phyloP scores from a whole-genome alignment of 2,797 vertebrate species.

The Dallia pectoralis region DNA sequence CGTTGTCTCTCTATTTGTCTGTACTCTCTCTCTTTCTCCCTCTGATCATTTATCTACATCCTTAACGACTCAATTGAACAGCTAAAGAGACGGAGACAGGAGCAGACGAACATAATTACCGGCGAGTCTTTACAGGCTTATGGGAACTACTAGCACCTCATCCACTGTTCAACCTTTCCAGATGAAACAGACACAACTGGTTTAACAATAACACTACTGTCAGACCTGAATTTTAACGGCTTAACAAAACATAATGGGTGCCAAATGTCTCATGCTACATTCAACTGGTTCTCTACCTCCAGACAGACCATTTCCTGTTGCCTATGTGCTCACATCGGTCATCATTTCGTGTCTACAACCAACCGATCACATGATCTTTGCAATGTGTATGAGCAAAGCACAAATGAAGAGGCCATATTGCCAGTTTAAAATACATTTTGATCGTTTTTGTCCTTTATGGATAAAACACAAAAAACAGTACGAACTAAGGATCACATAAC shows the following conservation, averaged over 20 bases:
- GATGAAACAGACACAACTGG: conserved; percentile 13
- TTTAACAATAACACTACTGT: conserved; percentile 10
- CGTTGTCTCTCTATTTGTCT: background rate
- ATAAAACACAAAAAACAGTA: background rate
- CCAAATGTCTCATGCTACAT: background rate
- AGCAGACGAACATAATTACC: conserved; percentile 4
- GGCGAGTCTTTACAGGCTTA: background rate
- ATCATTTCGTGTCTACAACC: background rate
- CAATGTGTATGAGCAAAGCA: conserved; percentile 21
- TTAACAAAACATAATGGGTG: background rate
- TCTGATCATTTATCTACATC: conserved; percentile 2
- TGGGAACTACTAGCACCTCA: background rate
- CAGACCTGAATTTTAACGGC: conserved; percentile 1
- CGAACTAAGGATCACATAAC: background rate
- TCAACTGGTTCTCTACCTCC: background rate
- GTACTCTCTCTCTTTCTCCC: background rate
- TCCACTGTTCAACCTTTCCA: background rate
- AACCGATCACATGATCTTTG: background rate
- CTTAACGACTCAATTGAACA: background rate
- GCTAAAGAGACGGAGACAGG: background rate
- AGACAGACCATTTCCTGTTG: background rate
- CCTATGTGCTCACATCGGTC: background rate
- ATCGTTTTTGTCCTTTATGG: conserved; percentile 25
- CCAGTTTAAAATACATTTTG: too few relatives aligned
- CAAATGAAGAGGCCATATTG: conserved; percentile 36